These are phyloP conservation scores for Pectinophora gossypiella DNA, from an alignment of 1,140 invertebrate species.

Conservation along the genomic window DNA sequence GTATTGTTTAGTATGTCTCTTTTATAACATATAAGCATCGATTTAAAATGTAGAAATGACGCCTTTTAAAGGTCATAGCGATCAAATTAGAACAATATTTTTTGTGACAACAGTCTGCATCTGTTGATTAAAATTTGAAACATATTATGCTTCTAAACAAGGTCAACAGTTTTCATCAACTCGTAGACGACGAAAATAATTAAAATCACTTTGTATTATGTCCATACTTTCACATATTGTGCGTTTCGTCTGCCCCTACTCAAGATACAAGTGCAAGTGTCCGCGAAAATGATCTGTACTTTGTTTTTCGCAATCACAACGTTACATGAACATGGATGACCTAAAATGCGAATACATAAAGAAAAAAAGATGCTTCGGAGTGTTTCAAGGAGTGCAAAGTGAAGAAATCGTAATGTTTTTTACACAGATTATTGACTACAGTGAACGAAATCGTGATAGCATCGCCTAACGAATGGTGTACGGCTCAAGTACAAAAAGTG, in stretches of 20 bases:
- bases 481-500: slow-evolving; percentile 64
- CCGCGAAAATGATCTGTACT: slow-evolving; percentile 71
- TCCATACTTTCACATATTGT: slow-evolving; percentile 47
- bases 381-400: slow-evolving; percentile 57
- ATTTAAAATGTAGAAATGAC: background rate
- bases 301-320: slow-evolving; percentile 76
- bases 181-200: slow-evolving; percentile 71
- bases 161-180: slow-evolving; percentile 76
- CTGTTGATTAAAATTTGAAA: slow-evolving; percentile 77
- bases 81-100: slow-evolving; percentile 47
- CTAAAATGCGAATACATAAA: slow-evolving; percentile 75
- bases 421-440: slow-evolving; percentile 48
- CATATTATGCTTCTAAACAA: slow-evolving; percentile 76
- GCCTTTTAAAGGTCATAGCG: slow-evolving; percentile 39
- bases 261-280: slow-evolving; percentile 61
- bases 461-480: slow-evolving; percentile 52
- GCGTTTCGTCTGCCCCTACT: slow-evolving; percentile 43
- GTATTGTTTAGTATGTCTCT: background rate
- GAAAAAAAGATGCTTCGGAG: slow-evolving; percentile 70
- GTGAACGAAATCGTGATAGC: slow-evolving; percentile 40
- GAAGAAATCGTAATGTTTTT: slow-evolving; percentile 59
- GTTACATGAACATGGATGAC: slow-evolving; percentile 77
- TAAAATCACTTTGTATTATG: slow-evolving; percentile 54
- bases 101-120: slow-evolving; percentile 73
- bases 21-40: background rate